A percentile compares a stretch with the other conserved stretches of the same genome.
Evolutionary conservation across 2,113 vertebrate species (phyloP).

Genomic region (Copsychus sechellarum): DNA sequence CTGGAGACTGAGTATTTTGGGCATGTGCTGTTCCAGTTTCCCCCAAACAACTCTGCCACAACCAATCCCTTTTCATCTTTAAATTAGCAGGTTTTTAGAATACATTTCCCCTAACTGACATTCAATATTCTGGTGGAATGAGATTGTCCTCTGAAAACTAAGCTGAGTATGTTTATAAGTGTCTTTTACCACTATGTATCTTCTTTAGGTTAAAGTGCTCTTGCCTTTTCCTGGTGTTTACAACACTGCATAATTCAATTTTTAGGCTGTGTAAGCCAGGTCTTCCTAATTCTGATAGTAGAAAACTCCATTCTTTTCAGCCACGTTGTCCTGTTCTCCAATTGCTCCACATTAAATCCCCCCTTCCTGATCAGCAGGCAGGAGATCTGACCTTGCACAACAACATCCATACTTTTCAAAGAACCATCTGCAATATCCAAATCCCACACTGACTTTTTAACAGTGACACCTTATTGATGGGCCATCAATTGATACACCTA

Average conservation of each 20-base stretch:
- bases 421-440: neutral
- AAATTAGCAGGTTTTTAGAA: neutral
- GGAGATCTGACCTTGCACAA: neutral
- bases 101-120: neutral
- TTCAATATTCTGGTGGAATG: neutral
- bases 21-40: neutral
- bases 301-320: neutral
- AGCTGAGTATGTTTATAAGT: neutral
- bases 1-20: neutral
- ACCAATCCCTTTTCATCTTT: neutral
- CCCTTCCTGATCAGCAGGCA: neutral
- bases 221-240: neutral
- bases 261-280: neutral
- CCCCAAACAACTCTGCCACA: neutral
- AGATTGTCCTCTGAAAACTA: neutral
- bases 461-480: neutral
- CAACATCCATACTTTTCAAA: neutral
- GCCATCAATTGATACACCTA: neutral
- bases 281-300: neutral
- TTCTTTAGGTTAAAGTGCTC: neutral
- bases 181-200: neutral
- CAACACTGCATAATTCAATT: neutral
- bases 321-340: neutral
- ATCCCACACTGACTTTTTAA: neutral
- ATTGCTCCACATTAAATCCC: neutral